A percentile compares a stretch with the other conserved stretches of the same genome.
These are phyloP conservation scores for Caenorhabditis tropicalis DNA, from an alignment of 1,140 invertebrate genomes.

Conservation along the genomic window DNA sequence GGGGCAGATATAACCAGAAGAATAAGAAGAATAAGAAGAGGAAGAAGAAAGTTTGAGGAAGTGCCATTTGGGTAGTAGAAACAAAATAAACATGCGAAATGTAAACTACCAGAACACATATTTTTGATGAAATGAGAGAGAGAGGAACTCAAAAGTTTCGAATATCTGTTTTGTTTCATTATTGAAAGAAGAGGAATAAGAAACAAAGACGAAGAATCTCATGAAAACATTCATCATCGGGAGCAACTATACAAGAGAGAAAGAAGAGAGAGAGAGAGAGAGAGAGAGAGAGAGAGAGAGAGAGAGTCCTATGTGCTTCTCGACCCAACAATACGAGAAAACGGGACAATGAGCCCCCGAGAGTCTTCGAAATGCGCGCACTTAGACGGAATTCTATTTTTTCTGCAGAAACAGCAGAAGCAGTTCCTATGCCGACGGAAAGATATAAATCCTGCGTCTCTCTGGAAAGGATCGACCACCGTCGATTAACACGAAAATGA, in stretches of 20 bases:
- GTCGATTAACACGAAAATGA: constrained; percentile 37
- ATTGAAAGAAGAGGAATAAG: background rate
- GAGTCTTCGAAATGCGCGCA: constrained; percentile 8
- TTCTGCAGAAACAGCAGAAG: background rate
- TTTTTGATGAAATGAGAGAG: background rate
- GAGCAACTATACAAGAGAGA: constrained; percentile 21
- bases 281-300: no score
- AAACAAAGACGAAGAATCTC: background rate
- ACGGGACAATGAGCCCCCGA: constrained; percentile 38
- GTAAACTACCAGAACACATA: constrained; percentile 5
- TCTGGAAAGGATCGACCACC: background rate
- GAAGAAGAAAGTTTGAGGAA: no score
- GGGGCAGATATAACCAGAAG: background rate
- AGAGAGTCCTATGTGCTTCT: background rate
- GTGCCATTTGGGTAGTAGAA: constrained; percentile 7
- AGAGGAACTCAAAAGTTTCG: constrained; percentile 13
- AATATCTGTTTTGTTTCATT: background rate
- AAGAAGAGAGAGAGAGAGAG: no score
- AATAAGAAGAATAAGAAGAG: background rate
- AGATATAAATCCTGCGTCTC: background rate
- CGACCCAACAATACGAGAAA: constrained; percentile 16
- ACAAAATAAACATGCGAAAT: constrained; percentile 33
- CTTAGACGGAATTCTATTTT: background rate
- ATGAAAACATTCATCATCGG: constrained; percentile 44
- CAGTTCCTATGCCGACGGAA: constrained; percentile 31